Conservation (phyloP, 2,888 invertebrate genomes). For the Cinara cedri region DNA sequence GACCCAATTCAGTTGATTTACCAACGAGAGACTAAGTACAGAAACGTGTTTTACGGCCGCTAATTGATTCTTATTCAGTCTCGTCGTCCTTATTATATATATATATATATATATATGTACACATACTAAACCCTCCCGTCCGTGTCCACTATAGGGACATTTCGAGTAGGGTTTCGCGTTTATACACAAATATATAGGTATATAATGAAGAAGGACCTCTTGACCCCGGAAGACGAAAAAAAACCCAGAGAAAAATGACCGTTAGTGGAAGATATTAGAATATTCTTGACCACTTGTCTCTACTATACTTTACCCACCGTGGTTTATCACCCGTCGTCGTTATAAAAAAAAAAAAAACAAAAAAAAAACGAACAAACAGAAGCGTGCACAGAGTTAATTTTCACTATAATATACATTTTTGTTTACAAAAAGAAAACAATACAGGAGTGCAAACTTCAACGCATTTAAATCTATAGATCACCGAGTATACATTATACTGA, state of each 20-base stretch:
- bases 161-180: conserved; percentile 39
- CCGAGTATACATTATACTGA: too few relatives aligned
- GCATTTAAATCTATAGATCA: too few relatives aligned
- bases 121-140: conserved; percentile 26
- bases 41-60: conserved; percentile 54
- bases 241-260: conserved; percentile 44
- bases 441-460: neutral
- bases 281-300: conserved; percentile 45
- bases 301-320: conserved; percentile 5
- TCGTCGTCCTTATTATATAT: neutral
- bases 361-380: conserved; percentile 24
- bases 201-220: conserved; percentile 33
- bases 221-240: conserved; percentile 31
- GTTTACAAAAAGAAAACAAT: neutral
- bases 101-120: neutral
- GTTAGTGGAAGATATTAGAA: conserved; percentile 35
- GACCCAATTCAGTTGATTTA: conserved; percentile 40
- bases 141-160: conserved; percentile 26
- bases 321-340: conserved; percentile 25
- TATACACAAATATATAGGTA: neutral
- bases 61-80: conserved; percentile 52
- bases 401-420: conserved; percentile 5
- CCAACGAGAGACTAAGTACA: conserved; percentile 43
- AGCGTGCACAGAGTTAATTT: conserved; percentile 19
- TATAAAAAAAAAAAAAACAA: too few relatives aligned